Conservation (phyloP, 2,113 vertebrate genomes). For the Dasyprocta punctata region DNA sequence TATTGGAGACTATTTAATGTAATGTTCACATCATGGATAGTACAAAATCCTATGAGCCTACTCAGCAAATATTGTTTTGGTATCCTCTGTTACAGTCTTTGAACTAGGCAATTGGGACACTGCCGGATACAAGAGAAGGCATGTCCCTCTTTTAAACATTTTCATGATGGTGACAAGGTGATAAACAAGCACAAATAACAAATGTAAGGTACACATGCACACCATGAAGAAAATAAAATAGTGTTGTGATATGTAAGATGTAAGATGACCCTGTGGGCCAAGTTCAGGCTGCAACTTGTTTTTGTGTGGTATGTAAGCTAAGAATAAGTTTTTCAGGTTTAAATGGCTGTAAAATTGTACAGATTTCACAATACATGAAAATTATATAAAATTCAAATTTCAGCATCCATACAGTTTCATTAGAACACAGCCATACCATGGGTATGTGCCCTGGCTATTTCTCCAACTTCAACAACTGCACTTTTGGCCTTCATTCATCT, state of each 20-base stretch:
- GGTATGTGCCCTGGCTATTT: background rate
- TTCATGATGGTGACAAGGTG: background rate
- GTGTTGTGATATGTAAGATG: background rate
- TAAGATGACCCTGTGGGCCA: no score
- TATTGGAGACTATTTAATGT: background rate
- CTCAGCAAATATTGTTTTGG: background rate
- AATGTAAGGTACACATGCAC: background rate
- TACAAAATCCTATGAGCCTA: background rate
- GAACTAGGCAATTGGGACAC: background rate
- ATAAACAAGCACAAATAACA: background rate
- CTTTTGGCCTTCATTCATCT: background rate
- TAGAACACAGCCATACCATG: background rate
- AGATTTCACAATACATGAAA: background rate
- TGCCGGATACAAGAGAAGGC: background rate
- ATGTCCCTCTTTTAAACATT: background rate
- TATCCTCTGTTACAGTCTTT: background rate
- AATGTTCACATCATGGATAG: background rate
- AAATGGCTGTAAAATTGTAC: background rate
- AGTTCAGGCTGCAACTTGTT: background rate
- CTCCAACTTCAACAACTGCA: background rate
- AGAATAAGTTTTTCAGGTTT: background rate
- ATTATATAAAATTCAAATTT: background rate
- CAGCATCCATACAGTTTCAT: background rate
- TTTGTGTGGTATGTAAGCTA: background rate
- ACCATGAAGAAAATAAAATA: background rate